Conservation (phyloP, 2,797 vertebrate species). For the Poeciliopsis infans region DNA sequence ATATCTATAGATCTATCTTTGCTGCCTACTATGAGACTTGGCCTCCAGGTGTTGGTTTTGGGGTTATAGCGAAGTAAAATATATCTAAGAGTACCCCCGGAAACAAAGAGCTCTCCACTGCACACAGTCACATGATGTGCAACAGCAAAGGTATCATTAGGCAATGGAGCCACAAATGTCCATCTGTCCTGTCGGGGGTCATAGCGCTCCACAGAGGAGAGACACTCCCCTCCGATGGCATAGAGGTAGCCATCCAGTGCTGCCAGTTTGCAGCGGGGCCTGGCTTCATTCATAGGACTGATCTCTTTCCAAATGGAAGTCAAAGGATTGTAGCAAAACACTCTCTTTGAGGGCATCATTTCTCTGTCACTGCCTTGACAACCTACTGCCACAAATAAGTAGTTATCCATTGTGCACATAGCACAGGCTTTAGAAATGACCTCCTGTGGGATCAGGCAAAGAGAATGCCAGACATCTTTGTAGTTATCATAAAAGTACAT, state of each 20-base stretch:
- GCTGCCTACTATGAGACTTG: slow-evolving; percentile 70
- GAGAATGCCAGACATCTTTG: slow-evolving; percentile 82
- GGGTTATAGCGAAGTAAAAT: slow-evolving; percentile 86
- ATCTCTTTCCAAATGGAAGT: slow-evolving; percentile 91
- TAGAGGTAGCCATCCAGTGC: slow-evolving; percentile 90
- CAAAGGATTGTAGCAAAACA: slow-evolving; percentile 94
- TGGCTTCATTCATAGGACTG: slow-evolving; percentile 88
- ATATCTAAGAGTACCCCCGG: slow-evolving; percentile 87
- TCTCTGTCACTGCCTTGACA: slow-evolving; percentile 76
- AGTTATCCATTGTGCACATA: slow-evolving; percentile 93
- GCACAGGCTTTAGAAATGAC: slow-evolving; percentile 87
- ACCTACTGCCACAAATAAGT: slow-evolving; percentile 90
- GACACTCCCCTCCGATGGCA: slow-evolving; percentile 93
- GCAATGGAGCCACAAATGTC: slow-evolving; percentile 87
- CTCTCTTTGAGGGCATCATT: slow-evolving; percentile 84
- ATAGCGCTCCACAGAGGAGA: slow-evolving; percentile 89
- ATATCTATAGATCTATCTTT: slow-evolving; percentile 86
- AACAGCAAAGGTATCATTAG: slow-evolving; percentile 90
- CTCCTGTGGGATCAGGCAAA: slow-evolving; percentile 85
- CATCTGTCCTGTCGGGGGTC: slow-evolving; percentile 90
- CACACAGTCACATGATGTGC: slow-evolving; percentile 88
- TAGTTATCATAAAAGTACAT: slow-evolving; percentile 88
- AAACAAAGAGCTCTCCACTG: slow-evolving; percentile 88
- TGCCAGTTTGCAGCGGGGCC: slow-evolving; percentile 91
- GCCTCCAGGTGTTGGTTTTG: slow-evolving; percentile 82